These are phyloP conservation scores for Aphelenchoides avenae DNA, from an alignment of 1,140 invertebrate species.

Conservation along the genomic window DNA sequence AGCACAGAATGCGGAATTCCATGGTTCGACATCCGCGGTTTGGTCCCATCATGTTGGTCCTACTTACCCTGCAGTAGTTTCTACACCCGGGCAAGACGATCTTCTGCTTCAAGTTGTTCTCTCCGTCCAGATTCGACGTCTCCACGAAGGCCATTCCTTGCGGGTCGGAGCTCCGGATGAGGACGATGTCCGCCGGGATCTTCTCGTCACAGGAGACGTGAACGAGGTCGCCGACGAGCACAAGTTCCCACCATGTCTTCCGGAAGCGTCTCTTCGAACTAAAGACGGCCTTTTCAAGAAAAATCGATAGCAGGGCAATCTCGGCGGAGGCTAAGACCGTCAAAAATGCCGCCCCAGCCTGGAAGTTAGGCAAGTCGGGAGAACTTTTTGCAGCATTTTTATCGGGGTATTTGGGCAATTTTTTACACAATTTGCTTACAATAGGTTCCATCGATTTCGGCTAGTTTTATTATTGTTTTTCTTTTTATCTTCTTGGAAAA, in stretches of 20 bases:
- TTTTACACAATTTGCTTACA: too few relatives aligned
- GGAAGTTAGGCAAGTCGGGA: too few relatives aligned
- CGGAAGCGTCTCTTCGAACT: slow-evolving; percentile 68
- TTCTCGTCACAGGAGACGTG: slow-evolving; percentile 92
- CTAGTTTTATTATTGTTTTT: too few relatives aligned
- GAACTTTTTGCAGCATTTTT: too few relatives aligned
- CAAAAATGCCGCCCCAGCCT: too few relatives aligned
- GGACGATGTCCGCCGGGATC: slow-evolving; percentile 87
- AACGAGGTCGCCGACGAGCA: slow-evolving; percentile 84
- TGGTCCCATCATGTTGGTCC: slow-evolving; percentile 7
- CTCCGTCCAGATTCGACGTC: slow-evolving; percentile 63
- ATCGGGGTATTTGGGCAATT: too few relatives aligned
- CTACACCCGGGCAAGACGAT: slow-evolving; percentile 70
- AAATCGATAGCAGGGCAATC: too few relatives aligned
- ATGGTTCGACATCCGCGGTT: too few relatives aligned
- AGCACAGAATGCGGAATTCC: too few relatives aligned
- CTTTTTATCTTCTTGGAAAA: too few relatives aligned
- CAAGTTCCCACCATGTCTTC: slow-evolving; percentile 80
- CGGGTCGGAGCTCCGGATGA: slow-evolving; percentile 70
- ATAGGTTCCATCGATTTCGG: too few relatives aligned
- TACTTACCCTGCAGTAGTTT: slow-evolving; percentile 49
- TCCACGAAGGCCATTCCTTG: slow-evolving; percentile 62
- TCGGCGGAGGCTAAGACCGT: too few relatives aligned
- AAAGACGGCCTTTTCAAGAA: slow-evolving; percentile 18
- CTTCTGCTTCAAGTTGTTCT: slow-evolving; percentile 63